These are phyloP conservation scores for Aleiodes alternator DNA, from an alignment of 2,888 invertebrate species.

Conservation along the genomic window DNA sequence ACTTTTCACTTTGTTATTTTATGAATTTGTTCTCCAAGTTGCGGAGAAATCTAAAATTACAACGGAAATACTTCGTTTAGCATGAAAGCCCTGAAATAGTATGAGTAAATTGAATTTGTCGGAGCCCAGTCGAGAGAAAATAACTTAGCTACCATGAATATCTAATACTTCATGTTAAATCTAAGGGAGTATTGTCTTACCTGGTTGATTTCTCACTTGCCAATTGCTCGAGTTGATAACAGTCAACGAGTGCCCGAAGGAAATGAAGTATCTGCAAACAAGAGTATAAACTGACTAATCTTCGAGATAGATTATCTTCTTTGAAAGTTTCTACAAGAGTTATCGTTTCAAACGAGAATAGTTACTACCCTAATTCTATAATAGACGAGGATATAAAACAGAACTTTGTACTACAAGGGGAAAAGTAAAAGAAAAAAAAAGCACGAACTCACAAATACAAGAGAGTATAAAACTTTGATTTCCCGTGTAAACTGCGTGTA, in stretches of 20 bases:
- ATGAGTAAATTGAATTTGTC: constrained; percentile 3
- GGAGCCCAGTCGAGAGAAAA: constrained; percentile 4
- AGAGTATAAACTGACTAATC: constrained; percentile 56
- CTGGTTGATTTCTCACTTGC: constrained; percentile 30
- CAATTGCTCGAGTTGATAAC: constrained; percentile 20
- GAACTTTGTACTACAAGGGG: not conserved
- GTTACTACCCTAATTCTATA: constrained; percentile 53
- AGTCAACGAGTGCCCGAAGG: constrained; percentile 31
- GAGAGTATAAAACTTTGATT: constrained; percentile 10
- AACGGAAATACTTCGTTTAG: too few species aligned
- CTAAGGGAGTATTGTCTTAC: constrained; percentile 27
- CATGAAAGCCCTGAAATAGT: constrained; percentile 3
- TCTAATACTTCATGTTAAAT: constrained; percentile 2
- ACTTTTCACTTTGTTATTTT: too few species aligned
- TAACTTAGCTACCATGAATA: not conserved
- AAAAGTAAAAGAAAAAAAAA: not conserved
- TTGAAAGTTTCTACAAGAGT: constrained; percentile 51
- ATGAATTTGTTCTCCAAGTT: too few species aligned
- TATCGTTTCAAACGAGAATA: constrained; percentile 48
- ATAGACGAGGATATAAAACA: not conserved
- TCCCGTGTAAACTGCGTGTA: too few species aligned
- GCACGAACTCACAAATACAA: not conserved
- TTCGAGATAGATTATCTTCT: constrained; percentile 52
- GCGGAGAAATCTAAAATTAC: too few species aligned
- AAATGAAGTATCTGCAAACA: constrained; percentile 52